Evolutionary conservation across 1,140 invertebrate species (phyloP).

Genomic region (Leptinotarsa texana): DNA sequence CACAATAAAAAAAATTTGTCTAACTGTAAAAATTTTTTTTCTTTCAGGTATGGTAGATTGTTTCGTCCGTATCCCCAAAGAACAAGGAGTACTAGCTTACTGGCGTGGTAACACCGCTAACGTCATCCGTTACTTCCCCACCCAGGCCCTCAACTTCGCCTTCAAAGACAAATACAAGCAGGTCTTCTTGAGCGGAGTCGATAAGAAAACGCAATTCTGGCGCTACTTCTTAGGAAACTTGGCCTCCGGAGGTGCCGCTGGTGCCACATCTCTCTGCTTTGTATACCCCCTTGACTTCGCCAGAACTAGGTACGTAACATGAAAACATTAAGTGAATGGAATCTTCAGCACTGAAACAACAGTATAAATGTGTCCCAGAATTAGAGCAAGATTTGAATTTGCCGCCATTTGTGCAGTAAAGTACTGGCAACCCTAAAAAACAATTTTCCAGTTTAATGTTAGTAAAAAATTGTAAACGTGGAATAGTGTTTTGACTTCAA

Average conservation of each 20-base stretch:
- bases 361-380: no score
- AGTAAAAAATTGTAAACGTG: no score
- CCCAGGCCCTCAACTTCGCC: slow-evolving; percentile 94
- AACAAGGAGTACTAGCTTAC: slow-evolving; percentile 82
- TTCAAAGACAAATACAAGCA: slow-evolving; percentile 92
- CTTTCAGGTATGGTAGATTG: slow-evolving; percentile 73
- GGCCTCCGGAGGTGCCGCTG: slow-evolving; percentile 91
- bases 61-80: slow-evolving; percentile 82
- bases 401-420: no score
- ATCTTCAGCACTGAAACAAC: no score
- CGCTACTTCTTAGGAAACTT: slow-evolving; percentile 85
- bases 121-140: slow-evolving; percentile 91
- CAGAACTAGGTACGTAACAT: slow-evolving; percentile 74
- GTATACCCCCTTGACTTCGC: slow-evolving; percentile 96
- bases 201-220: slow-evolving; percentile 89
- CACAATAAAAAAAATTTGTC: slow-evolving; percentile 2
- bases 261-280: slow-evolving; percentile 91
- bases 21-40: slow-evolving; percentile 23
- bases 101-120: slow-evolving; percentile 96
- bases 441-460: no score
- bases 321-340: no score
- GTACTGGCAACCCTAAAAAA: no score
- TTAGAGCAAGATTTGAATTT: no score
- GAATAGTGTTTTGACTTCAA: no score
- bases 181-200: slow-evolving; percentile 80